Evolutionary conservation across 2,888 invertebrate species (phyloP), one percentile per base, ranked within the genome.

Genomic region (Hemithea aestivaria): DNA sequence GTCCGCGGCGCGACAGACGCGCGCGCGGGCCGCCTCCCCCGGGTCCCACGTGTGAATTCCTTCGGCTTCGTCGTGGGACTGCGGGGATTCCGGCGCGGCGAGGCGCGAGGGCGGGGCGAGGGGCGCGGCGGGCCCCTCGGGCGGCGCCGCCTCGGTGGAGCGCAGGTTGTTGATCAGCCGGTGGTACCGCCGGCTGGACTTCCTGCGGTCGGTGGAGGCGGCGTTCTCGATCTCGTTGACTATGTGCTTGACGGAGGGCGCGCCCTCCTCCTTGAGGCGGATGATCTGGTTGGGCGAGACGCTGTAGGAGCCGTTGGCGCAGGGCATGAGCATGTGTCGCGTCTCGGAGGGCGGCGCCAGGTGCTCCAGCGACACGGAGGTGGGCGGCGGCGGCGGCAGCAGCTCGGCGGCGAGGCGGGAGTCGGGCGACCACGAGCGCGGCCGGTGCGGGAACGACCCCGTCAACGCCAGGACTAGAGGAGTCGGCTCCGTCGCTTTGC

Each of bases 251-350:
- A 93, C 93, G 11, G 90, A 91, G 11, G 89, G 85, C 28, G 87
- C 82, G 35, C 87, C 88, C 46, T 91, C 90, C 51, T 90, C 90
- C 52, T 94, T 93, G 51, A 96, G 88, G 59, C 95, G 92, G 47
- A 96, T 91, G 60, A 96, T 95, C 88, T 95, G 94, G 77, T 96
- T 96, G 58, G 95, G 96, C 27, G 96, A 96, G 16, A 96, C 96
- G 72, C 95, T 95, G 78, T 96, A 96, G 53, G 93, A 92, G 22
- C 96, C 96, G 73, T 94, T 94, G 59, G 93, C 93, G 69, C 94
- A 95, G 1, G 95, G 94, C 90, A 95, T 92, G 49, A 95, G 88
- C 70, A 94, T 92, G 72, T 95, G 94, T 27, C 93, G 88, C n/a
- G 92, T 90, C 63, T 90, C 89, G 46, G 89, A 88, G 45, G 88